Evolutionary conservation across 2,888 invertebrate genomes (phyloP).

Genomic region (Ochropleura leucogaster): DNA sequence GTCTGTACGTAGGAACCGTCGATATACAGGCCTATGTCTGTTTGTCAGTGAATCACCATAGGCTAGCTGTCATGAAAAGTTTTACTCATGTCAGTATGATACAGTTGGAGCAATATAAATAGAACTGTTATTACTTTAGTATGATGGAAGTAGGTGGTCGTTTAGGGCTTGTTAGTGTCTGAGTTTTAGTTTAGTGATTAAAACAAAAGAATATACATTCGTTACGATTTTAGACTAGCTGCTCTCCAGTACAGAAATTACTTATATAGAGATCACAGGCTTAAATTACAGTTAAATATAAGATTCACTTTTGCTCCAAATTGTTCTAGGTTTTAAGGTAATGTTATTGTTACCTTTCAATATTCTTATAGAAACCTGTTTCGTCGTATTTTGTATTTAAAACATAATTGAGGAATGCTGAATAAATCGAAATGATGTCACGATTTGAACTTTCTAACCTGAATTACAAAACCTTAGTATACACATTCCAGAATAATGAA

Average conservation of each 20-base stretch:
- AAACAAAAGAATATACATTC: background rate
- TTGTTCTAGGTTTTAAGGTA: background rate
- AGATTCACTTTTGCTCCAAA: background rate
- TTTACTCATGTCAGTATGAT: conserved; percentile 4
- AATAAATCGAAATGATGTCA: background rate
- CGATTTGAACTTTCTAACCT: background rate
- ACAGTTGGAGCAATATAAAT: background rate
- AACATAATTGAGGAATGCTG: background rate
- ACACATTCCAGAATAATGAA: background rate
- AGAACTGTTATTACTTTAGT: conserved; percentile 11
- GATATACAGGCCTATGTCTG: too few relatives aligned
- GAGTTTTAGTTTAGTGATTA: background rate
- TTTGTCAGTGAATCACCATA: conserved; percentile 13
- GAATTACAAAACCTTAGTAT: background rate
- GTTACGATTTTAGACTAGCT: background rate
- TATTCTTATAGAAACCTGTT: background rate
- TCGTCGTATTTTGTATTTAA: background rate
- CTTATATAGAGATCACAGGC: background rate
- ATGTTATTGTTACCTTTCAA: background rate
- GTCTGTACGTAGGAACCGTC: too few relatives aligned
- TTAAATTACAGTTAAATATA: background rate
- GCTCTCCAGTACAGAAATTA: background rate
- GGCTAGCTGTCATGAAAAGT: conserved; percentile 20
- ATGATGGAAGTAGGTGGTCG: background rate
- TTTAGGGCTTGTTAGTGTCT: background rate